Evolutionary conservation across 2,888 invertebrate genomes (phyloP), one percentile per base, ranked within the genome.

Genomic region (Sesamia inferens): DNA sequence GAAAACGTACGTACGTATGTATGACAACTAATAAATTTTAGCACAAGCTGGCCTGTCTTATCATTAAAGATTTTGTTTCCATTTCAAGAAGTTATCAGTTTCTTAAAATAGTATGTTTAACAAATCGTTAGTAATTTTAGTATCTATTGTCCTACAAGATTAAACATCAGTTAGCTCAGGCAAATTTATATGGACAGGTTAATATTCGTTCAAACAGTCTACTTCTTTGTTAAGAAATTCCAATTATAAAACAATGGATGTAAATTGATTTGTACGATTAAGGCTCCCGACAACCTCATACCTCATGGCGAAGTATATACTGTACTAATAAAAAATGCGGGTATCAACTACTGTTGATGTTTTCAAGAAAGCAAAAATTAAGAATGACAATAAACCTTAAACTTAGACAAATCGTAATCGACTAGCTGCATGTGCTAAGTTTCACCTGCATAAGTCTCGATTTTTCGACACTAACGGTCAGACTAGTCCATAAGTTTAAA

Each of bases 211-310:
- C 66, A 76, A 75, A 69, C 51, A 58, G n/a, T n/a, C n/a, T 8
- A 65, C 48, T 59, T 51, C 42, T 68, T 83, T 83, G 74, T 73
- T 51, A 48, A 24, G n/a, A 75, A 79, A 67, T 48, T 67, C 54
- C 76, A 81, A 81, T 83, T 71, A 83, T 58, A 31, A 67, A 83
- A 79, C 76, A 79, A 81, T 48, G 1, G 59, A 10, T 68, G 61
- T 74, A 69, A 75, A 72, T 79, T 76, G 78, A 75, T 79, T 79
- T 78, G 64, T 69, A 71, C 74, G 69, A 81, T 69, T 81, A 74
- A 47, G 81, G 80, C 74, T 85, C 74, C 76, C 19, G 81, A 81
- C 51, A 62, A 47, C 85, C 42, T 74, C 76, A 65, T 78, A 76
- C 54, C 5, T 44, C 19, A 68, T 22, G 11, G 19, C 10, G 19